Evolutionary conservation across 2,888 invertebrate species (phyloP).

Genomic region (Eupithecia inturbata): DNA sequence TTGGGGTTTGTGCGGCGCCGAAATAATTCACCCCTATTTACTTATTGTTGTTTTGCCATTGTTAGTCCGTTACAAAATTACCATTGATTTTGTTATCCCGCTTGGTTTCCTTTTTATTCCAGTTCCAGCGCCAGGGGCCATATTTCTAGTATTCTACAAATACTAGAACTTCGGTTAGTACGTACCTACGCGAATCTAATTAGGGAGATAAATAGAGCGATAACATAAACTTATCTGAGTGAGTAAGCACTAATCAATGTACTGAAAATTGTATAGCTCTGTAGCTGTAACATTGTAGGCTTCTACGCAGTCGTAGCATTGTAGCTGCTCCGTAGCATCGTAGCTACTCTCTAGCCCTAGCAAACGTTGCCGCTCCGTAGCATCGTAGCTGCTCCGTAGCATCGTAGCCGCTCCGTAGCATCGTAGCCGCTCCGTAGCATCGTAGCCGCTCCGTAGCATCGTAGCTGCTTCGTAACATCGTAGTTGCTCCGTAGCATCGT

Average conservation of each 20-base stretch:
- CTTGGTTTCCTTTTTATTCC: background rate
- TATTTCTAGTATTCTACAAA: no score
- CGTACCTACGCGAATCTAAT: background rate
- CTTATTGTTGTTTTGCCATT: conserved; percentile 13
- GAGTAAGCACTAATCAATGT: background rate
- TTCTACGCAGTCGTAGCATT: background rate
- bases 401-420: background rate
- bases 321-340: background rate
- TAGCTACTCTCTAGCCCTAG: background rate
- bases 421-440: background rate
- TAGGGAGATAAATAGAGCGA: background rate
- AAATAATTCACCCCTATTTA: conserved; percentile 20
- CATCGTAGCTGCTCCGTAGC: background rate
- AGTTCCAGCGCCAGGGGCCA: background rate
- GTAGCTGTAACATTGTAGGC: background rate
- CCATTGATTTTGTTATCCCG: conserved; percentile 3
- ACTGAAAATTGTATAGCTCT: background rate
- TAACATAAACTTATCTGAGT: background rate
- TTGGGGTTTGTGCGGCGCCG: background rate
- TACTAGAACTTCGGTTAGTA: background rate
- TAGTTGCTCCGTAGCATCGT: background rate
- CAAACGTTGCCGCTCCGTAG: background rate
- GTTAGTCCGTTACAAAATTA: conserved; percentile 16
- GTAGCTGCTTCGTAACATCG: background rate
- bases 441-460: background rate